Percentiles rank a stretch among this genome's conserved stretches.
These are phyloP conservation scores for Leptatherina wallacei DNA, from an alignment of 2,797 vertebrate species.

Conservation along the genomic window DNA sequence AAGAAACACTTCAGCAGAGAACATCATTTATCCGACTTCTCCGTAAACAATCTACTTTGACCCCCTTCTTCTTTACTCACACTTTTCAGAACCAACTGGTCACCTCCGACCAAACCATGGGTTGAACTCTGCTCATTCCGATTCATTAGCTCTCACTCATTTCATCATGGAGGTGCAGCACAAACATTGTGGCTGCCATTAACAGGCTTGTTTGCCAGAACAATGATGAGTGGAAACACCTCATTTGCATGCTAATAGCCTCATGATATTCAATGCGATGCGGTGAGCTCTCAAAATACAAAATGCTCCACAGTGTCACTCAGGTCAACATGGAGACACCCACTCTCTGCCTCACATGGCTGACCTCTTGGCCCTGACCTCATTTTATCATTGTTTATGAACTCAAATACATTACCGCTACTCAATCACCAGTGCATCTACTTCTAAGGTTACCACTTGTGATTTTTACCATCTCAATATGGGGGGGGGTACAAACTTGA, in stretches of 20 bases:
- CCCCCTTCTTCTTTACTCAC: not conserved
- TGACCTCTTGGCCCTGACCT: not conserved
- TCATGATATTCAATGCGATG: constrained; percentile 42
- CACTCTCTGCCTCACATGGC: not conserved
- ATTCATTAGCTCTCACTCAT: constrained; percentile 47
- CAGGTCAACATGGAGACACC: constrained; percentile 27
- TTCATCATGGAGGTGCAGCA: constrained; percentile 34
- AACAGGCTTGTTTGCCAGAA: constrained; percentile 49
- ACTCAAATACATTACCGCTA: not conserved
- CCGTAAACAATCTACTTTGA: constrained; percentile 13
- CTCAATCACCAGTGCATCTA: not conserved
- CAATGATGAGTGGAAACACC: constrained; percentile 54
- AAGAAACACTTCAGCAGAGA: constrained; percentile 2
- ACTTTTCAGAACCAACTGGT: not conserved
- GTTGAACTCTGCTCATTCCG: constrained; percentile 32
- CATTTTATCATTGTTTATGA: not conserved
- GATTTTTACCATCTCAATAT: not conserved
- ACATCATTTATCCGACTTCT: not conserved
- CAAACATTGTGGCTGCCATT: constrained; percentile 41
- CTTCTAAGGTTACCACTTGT: not conserved
- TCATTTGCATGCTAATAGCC: constrained; percentile 58
- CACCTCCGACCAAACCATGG: constrained; percentile 2
- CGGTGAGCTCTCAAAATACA: constrained; percentile 20
- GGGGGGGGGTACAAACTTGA: not conserved
- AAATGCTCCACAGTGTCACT: constrained; percentile 12